phyloP scores from a whole-genome alignment of 2,113 vertebrate species.

The Lethenteron reissneri region DNA sequence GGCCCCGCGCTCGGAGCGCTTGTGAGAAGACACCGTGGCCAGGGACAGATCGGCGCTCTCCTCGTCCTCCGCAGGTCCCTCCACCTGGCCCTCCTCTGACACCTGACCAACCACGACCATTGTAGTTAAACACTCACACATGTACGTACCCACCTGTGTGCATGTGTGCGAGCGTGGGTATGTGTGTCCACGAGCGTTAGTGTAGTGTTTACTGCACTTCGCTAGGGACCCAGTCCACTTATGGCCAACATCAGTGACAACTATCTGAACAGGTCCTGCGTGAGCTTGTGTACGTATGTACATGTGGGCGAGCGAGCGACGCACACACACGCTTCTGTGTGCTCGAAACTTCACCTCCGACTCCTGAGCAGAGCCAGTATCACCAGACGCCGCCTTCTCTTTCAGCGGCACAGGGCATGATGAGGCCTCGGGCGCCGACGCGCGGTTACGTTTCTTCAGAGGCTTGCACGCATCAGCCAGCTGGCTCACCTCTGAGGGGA shows the following conservation, averaged over 20 bases:
- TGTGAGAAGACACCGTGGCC: conserved; percentile 37
- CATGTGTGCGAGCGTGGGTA: background rate
- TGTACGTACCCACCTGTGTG: background rate
- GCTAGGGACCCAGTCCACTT: too few species aligned
- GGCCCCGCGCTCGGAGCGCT: conserved; percentile 34
- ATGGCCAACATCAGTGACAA: too few species aligned
- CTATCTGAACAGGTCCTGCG: too few species aligned
- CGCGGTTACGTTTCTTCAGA: conserved; percentile 55
- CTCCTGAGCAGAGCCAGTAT: conserved; percentile 40
- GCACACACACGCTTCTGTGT: too few species aligned
- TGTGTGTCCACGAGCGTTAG: too few species aligned
- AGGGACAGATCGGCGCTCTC: conserved; percentile 19
- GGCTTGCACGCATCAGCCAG: conserved; percentile 49
- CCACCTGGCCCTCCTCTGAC: too few species aligned
- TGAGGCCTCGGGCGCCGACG: conserved; percentile 23
- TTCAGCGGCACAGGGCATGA: conserved; percentile 24
- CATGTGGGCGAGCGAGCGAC: too few species aligned
- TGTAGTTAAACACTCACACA: too few species aligned
- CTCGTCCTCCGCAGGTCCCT: too few species aligned
- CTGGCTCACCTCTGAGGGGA: conserved; percentile 30
- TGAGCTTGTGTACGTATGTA: too few species aligned
- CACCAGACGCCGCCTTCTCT: conserved; percentile 49
- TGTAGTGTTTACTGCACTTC: too few species aligned
- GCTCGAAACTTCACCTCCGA: conserved; percentile 30
- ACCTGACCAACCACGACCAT: too few species aligned